These are phyloP conservation scores for Apodemia duryi DNA, from an alignment of 2,888 invertebrate species.

Conservation along the genomic window DNA sequence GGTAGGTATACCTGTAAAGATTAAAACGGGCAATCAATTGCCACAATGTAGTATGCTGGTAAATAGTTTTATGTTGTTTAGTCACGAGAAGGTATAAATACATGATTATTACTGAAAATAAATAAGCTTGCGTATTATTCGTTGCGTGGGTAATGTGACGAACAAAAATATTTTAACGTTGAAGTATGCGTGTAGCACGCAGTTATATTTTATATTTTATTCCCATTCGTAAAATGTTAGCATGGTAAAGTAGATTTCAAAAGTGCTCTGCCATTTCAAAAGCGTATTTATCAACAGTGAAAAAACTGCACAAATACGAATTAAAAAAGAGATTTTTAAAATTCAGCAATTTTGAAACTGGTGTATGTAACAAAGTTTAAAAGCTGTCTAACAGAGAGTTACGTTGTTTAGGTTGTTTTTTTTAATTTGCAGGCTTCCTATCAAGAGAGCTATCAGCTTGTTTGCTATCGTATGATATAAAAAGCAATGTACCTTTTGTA, in stretches of 20 bases:
- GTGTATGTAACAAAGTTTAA: neutral
- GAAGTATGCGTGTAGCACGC: constrained; percentile 61
- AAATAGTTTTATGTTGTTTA: constrained; percentile 7
- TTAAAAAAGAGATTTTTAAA: neutral
- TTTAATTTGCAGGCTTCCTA: no score
- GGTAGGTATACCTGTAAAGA: constrained; percentile 1
- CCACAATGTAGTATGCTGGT: neutral
- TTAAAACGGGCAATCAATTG: constrained; percentile 2
- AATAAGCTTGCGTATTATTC: constrained; percentile 42
- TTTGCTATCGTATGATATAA: no score
- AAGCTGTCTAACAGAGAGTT: neutral
- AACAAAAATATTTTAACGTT: constrained; percentile 38
- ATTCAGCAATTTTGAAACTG: constrained; percentile 3
- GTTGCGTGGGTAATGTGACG: constrained; percentile 47
- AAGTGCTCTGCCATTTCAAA: constrained; percentile 18
- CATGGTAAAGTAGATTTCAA: constrained; percentile 28
- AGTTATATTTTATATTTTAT: constrained; percentile 41
- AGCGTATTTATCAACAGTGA: constrained; percentile 17
- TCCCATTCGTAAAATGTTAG: constrained; percentile 30
- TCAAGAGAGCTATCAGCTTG: no score
- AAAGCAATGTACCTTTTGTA: no score
- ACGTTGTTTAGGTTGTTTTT: neutral
- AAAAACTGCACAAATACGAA: constrained; percentile 10
- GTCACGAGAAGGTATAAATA: constrained; percentile 31
- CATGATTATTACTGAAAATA: constrained; percentile 26